phyloP scores from a whole-genome alignment of 1,140 invertebrate genomes.

The Dreissena polymorpha region DNA sequence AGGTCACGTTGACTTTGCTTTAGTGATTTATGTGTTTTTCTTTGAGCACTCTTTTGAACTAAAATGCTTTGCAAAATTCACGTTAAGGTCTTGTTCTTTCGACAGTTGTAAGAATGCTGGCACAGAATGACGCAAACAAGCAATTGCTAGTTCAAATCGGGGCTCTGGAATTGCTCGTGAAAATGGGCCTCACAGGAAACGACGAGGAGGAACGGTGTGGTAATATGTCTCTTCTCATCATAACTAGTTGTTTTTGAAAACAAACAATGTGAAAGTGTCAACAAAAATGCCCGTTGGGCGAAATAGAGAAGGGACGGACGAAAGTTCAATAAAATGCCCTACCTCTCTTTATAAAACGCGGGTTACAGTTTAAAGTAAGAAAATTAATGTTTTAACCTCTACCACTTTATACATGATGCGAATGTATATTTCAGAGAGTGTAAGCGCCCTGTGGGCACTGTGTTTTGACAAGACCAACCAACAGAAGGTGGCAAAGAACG shows the following conservation, averaged over 20 bases:
- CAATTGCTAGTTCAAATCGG: constrained; percentile 62
- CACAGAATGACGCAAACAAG: constrained; percentile 68
- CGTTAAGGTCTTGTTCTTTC: background rate
- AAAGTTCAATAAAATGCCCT: background rate
- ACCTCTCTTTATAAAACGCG: background rate
- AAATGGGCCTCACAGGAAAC: constrained; percentile 44
- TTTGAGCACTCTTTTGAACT: no score
- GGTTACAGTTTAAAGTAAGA: background rate
- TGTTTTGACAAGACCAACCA: constrained; percentile 64
- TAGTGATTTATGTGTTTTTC: no score
- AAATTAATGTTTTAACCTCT: background rate
- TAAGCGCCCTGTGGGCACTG: constrained; percentile 59
- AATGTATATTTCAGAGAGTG: constrained; percentile 30
- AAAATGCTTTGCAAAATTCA: no score
- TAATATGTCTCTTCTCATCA: constrained; percentile 2
- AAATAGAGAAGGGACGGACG: background rate
- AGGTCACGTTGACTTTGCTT: no score
- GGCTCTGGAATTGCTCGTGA: constrained; percentile 57
- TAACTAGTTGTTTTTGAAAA: background rate
- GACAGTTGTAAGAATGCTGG: constrained; percentile 61
- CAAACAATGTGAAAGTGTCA: background rate
- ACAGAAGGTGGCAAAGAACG: constrained; percentile 52
- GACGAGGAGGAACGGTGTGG: constrained; percentile 54
- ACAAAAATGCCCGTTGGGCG: background rate
- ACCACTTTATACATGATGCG: no score